These are phyloP conservation scores for Nycticorax nycticorax DNA, from an alignment of 2,113 vertebrate species.

Conservation along the genomic window DNA sequence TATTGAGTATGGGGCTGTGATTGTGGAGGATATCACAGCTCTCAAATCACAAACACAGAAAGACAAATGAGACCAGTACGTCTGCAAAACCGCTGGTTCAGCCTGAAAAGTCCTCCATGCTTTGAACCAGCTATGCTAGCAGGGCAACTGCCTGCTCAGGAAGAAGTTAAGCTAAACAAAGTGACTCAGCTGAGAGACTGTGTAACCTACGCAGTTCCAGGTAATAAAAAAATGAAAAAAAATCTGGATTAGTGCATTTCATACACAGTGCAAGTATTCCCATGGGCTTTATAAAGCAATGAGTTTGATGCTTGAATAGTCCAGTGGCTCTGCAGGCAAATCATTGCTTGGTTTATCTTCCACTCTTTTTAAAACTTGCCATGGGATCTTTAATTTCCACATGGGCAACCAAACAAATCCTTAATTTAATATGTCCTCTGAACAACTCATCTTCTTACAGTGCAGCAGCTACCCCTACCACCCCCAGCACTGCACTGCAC, in stretches of 20 bases:
- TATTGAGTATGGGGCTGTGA: not conserved
- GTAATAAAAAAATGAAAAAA: not conserved
- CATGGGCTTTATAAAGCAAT: not conserved
- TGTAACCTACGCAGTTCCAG: not conserved
- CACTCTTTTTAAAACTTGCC: not conserved
- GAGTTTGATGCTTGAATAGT: slow-evolving; percentile 17
- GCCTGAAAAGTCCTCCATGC: not conserved
- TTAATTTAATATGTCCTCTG: not conserved
- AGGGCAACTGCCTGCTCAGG: not conserved
- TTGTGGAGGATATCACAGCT: not conserved
- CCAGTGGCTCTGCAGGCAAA: not conserved
- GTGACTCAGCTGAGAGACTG: not conserved
- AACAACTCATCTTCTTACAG: not conserved
- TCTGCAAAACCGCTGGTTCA: not conserved
- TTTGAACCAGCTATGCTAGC: not conserved
- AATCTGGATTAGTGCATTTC: not conserved
- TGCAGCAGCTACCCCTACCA: slow-evolving; percentile 21
- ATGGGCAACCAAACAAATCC: not conserved
- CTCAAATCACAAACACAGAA: not conserved
- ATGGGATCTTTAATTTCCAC: slow-evolving; percentile 21
- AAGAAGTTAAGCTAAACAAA: not conserved
- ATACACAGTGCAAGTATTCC: not conserved
- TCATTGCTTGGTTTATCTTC: not conserved
- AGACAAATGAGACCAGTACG: not conserved
- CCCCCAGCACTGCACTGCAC: not conserved